Conservation (phyloP, 1,140 invertebrate genomes). For the Heliconius himera region DNA sequence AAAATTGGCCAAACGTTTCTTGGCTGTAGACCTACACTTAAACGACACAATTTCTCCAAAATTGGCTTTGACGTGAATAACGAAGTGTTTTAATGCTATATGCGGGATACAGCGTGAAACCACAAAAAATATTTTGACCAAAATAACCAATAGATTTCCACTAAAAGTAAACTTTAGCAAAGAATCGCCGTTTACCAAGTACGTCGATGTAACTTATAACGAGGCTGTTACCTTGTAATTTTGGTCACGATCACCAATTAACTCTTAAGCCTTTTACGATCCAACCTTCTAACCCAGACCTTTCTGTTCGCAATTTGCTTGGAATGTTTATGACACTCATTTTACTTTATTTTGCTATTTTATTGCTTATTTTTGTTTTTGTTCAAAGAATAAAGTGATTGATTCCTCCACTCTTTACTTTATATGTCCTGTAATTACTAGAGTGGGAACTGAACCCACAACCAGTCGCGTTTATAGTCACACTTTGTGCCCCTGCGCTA, state of each 20-base stretch:
- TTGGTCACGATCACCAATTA: slow-evolving; percentile 44
- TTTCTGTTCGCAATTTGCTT: slow-evolving; percentile 31
- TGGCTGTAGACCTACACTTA: no score
- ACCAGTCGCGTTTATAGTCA: no score
- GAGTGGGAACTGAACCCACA: no score
- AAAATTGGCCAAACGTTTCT: no score
- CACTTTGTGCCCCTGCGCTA: no score
- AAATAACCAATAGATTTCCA: neutral
- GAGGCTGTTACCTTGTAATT: slow-evolving; percentile 34
- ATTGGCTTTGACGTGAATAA: no score
- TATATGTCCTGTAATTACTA: no score
- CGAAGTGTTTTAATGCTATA: no score
- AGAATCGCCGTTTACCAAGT: slow-evolving; percentile 13
- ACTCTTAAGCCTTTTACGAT: slow-evolving; percentile 43
- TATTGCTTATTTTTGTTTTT: neutral
- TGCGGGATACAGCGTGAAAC: no score
- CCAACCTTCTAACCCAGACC: slow-evolving; percentile 30
- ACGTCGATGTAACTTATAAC: slow-evolving; percentile 3
- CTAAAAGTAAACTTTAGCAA: slow-evolving; percentile 9
- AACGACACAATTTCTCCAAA: no score
- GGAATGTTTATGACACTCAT: slow-evolving; percentile 15
- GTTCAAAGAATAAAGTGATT: neutral
- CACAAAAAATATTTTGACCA: no score
- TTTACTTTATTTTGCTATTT: neutral
- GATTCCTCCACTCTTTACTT: no score